Evolutionary conservation across 2,888 invertebrate genomes (phyloP).

Genomic region (Eupeodes latifasciatus): DNA sequence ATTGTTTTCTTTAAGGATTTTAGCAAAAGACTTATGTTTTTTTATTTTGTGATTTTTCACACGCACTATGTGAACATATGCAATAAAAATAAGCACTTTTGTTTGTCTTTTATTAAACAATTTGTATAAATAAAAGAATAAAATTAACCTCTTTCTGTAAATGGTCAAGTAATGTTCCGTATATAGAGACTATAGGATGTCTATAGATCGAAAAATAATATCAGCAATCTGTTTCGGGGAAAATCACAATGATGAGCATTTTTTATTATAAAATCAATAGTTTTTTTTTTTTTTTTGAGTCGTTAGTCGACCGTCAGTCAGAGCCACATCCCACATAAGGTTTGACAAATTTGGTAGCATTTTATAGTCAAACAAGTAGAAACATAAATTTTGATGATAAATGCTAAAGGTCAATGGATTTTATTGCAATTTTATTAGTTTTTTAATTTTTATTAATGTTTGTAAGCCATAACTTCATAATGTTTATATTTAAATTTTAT

Average conservation of each 20-base stretch:
- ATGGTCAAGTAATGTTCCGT: conserved; percentile 49
- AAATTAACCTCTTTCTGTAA: conserved; percentile 50
- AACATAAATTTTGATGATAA: conserved; percentile 59
- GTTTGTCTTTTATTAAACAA: neutral
- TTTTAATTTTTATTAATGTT: conserved; percentile 27
- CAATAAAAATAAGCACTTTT: neutral
- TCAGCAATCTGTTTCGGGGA: conserved; percentile 19
- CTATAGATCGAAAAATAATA: conserved; percentile 35
- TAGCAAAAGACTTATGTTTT: conserved; percentile 21
- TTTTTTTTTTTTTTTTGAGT: neutral
- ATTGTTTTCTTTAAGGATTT: conserved; percentile 33
- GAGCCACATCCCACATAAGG: conserved; percentile 41
- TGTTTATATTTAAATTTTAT: neutral
- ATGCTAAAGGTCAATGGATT: conserved; percentile 58
- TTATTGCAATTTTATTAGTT: conserved; percentile 33
- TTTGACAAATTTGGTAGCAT: conserved; percentile 42
- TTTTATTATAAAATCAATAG: conserved; percentile 23
- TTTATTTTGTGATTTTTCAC: conserved; percentile 28
- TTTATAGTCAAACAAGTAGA: conserved; percentile 8
- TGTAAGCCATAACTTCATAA: neutral
- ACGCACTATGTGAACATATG: conserved; percentile 2
- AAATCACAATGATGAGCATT: conserved; percentile 56
- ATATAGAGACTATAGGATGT: conserved; percentile 24
- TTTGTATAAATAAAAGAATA: conserved; percentile 13
- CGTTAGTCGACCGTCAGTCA: too few species aligned